Evolutionary conservation across 2,113 vertebrate genomes (phyloP), one percentile per base, ranked within the genome.

Genomic region (Lutjanus erythropterus): DNA sequence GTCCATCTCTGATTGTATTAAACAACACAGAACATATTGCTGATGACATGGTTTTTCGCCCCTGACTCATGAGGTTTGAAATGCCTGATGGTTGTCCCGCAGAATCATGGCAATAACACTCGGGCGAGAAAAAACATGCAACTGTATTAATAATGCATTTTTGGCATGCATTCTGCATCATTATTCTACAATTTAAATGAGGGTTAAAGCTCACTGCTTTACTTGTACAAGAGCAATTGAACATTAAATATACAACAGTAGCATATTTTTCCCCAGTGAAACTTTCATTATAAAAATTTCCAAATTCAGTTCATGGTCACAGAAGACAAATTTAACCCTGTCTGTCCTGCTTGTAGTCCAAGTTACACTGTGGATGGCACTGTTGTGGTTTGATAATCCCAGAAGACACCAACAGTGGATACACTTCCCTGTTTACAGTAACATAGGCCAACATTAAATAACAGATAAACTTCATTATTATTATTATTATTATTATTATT

Each of bases 111-210:
- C 76, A 79, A 81, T 33, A 59, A 77, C 76, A 81, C 84, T 77
- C 23, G 31, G 75, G 55, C 55, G 33, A 74, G 65, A 83, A 74
- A 80, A 86, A 80, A 60, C 78, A 90, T 62, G 80, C 52, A 76
- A 75, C 27, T 42, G 27, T 29, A 89, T 93, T 65, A 93, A 94
- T 93, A 90, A 92, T 93, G 58, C 68, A 92, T 80, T 18, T 44
- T 55, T 78, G 77, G 72, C 81, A 84, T 80, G 82, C 55, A 87
- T 75, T 86, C 75, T 79, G 75, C 73, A 71, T 91, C 87, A 85
- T 86, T 84, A 87, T 91, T 82, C 89, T 89, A 88, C 77, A 88
- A 90, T 92, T 87, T 84, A 91, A 92, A 92, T 89, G 81, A 91
- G 87, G 84, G 86, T 93, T 89, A 90, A 92, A 88, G 87, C 83